A percentile compares a stretch with the other conserved stretches of the same genome.
These are phyloP conservation scores for Lampris megalopsis DNA, from an alignment of 2,113 vertebrate species.

Conservation along the genomic window DNA sequence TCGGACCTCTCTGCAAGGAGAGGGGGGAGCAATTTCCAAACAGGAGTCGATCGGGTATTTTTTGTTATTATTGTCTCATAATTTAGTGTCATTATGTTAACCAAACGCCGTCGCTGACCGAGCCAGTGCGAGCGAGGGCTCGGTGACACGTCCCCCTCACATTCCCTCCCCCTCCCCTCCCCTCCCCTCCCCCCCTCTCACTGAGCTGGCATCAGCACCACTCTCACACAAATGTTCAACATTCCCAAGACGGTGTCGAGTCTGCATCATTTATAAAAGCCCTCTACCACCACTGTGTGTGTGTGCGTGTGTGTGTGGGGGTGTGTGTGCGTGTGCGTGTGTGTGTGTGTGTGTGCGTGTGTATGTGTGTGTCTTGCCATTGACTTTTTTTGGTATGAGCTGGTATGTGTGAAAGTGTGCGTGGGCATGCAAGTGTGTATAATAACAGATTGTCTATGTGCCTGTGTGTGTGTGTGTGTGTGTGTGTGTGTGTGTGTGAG, in stretches of 20 bases:
- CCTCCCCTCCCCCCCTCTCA: constrained; percentile 40
- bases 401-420: no score
- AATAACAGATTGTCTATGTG: no score
- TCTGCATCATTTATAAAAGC: constrained; percentile 42
- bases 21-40: no score
- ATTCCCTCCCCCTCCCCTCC: constrained; percentile 41
- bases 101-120: constrained; percentile 18
- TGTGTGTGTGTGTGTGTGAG: no score
- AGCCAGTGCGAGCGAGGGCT: constrained; percentile 26
- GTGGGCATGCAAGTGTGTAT: no score
- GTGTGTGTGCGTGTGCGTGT: constrained; percentile 5
- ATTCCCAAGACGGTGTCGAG: constrained; percentile 52
- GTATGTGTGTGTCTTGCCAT: constrained; percentile 17
- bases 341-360: constrained; percentile 25
- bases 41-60: no score
- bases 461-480: not conserved
- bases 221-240: constrained; percentile 47
- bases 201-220: constrained; percentile 32
- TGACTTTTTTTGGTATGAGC: no score
- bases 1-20: no score
- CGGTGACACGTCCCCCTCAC: constrained; percentile 63
- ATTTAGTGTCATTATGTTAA: no score
- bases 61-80: no score
- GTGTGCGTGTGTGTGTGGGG: not conserved
- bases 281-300: constrained; percentile 18